Base-by-base conservation (phyloP, 2,888 invertebrate genomes). In the Mactromeris polynyma region DNA sequence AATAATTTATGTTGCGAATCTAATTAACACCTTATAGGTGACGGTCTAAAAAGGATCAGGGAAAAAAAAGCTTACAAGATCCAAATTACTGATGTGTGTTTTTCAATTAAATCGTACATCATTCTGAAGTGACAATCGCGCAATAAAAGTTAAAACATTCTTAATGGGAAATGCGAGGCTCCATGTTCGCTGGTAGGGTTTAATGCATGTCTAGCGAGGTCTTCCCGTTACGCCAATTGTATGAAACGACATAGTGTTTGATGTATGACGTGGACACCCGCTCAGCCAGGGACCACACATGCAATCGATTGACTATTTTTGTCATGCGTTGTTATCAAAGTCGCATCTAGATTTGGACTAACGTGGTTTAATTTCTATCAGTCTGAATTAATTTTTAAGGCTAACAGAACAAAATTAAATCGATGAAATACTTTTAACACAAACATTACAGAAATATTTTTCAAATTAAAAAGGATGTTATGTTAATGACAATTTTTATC, bases 241-340 rank as follows among this genome's bases (percentile, higher is more conserved):
- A 26, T 40, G 40, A 58, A 33, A n/a, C 14, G 86, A 38, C 46
- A 33, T 38, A 40, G 21, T 11, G 21, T 36, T 78, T 90, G 90
- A 87, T 85, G 51, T 90, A 90, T 83, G 85, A 19, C 2, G 19
- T 21, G 90, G 85, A 86, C 87, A 87, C 90, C 90, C 87, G 78
- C 42, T 33, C 40, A n/a, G 78, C 3, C n/a, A 38, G 7, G 73
- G 90, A 86, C 90, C 90, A 90, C 90, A 90, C 90, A 87, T n/a
- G 54, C 54, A 79, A 42, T 40, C 21, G 64, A 79, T 14, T 36
- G 73, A 33, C 73, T 36, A 73, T 1, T n/a, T n/a, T 58, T 33
- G 17, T 64, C 36, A 33, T 73, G 17, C 36, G 73, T 36, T 17
- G 73, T 19, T 73, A 73, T 73, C 73, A 73, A 73, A 73, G 73